These are phyloP conservation scores for Myrmophylax atrothorax DNA, from an alignment of 2,113 vertebrate species.

Conservation along the genomic window DNA sequence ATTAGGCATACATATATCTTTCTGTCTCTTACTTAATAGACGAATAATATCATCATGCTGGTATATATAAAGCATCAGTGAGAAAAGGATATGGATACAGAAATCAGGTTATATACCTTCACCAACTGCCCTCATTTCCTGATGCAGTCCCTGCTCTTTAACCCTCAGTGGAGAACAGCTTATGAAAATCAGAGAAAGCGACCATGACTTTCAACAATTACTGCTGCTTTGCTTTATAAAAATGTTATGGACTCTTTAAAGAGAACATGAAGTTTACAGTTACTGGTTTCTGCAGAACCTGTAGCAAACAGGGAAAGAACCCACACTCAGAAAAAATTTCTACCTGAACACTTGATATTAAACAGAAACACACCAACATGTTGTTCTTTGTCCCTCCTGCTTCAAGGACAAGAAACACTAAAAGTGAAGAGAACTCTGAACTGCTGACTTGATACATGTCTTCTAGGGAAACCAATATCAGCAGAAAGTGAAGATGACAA, in stretches of 20 bases:
- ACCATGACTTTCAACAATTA: not conserved
- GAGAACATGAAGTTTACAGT: not conserved
- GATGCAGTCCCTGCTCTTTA: not conserved
- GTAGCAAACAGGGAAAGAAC: not conserved
- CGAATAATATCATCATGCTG: accelerated
- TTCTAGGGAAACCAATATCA: not conserved
- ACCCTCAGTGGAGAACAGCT: not conserved
- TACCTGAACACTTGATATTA: not conserved
- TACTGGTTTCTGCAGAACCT: not conserved
- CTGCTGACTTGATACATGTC: not conserved
- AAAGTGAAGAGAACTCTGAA: not conserved
- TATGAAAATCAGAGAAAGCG: not conserved
- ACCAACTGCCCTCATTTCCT: not conserved
- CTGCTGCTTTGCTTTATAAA: not conserved
- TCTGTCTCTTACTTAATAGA: not conserved
- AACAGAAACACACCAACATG: not conserved
- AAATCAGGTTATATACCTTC: not conserved
- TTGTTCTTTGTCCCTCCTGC: not conserved
- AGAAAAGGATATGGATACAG: not conserved
- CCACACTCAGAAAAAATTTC: not conserved
- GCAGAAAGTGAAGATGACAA: not conserved
- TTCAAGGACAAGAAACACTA: not conserved
- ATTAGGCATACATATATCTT: not conserved
- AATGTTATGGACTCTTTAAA: not conserved
- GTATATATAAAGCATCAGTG: not conserved